Conservation (phyloP, 1,140 invertebrate species). For the Episyrphus balteatus region DNA sequence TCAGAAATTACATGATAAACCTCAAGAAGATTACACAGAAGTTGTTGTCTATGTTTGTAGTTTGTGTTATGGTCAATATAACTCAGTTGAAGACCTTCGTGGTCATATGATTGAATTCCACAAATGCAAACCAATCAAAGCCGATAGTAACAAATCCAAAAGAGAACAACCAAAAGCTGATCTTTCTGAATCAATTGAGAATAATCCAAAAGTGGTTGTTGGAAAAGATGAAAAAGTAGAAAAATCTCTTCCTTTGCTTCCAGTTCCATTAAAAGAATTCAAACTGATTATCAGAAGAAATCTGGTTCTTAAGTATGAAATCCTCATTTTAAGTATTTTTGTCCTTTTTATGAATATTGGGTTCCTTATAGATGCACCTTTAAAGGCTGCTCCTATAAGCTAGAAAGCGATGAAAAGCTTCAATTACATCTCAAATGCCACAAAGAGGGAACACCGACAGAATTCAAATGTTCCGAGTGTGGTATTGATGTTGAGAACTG, state of each 20-base stretch:
- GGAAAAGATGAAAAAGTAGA: neutral
- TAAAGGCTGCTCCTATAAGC: slow-evolving; percentile 41
- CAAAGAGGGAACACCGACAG: slow-evolving; percentile 21
- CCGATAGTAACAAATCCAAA: neutral
- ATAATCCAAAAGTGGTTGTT: neutral
- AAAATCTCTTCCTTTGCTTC: slow-evolving; percentile 13
- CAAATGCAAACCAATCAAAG: slow-evolving; percentile 12
- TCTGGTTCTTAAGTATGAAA: neutral
- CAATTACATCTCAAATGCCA: slow-evolving; percentile 42
- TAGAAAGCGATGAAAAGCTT: slow-evolving; percentile 38
- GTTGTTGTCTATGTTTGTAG: slow-evolving; percentile 38
- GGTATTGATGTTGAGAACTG: slow-evolving; percentile 44
- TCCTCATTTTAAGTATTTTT: neutral
- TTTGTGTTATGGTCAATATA: slow-evolving; percentile 40
- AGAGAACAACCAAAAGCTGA: neutral
- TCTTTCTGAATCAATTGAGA: neutral
- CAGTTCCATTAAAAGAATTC: slow-evolving; percentile 28
- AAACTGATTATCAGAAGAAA: slow-evolving; percentile 5
- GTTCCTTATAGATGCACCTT: slow-evolving; percentile 37
- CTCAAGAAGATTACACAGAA: no score
- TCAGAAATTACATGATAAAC: no score
- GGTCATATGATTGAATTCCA: slow-evolving; percentile 41
- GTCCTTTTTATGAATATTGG: neutral
- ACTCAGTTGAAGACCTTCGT: slow-evolving; percentile 38
- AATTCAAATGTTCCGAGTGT: slow-evolving; percentile 43